Conservation (phyloP, 2,797 vertebrate species). For the Cossypha heuglini region DNA sequence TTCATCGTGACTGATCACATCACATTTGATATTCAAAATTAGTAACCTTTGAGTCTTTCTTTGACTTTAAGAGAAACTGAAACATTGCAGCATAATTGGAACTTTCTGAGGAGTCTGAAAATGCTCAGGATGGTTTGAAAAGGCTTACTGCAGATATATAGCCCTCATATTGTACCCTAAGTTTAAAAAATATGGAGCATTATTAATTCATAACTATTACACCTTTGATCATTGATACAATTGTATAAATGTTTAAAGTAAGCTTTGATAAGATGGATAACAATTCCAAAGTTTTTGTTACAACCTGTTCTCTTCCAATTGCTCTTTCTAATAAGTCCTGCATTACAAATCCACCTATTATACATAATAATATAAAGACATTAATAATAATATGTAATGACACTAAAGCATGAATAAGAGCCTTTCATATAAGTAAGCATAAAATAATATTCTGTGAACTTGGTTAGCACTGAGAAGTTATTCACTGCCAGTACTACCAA, state of each 20-base stretch:
- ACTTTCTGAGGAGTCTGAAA: background rate
- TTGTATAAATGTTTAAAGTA: background rate
- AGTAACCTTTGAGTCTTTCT: background rate
- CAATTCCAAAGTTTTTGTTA: background rate
- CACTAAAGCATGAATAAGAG: background rate
- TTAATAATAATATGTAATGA: background rate
- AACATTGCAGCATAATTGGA: background rate
- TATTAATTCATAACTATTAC: background rate
- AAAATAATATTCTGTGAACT: background rate
- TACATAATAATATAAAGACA: background rate
- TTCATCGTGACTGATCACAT: background rate
- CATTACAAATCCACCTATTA: background rate
- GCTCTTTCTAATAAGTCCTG: background rate
- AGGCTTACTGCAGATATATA: background rate
- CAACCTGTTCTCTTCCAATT: background rate
- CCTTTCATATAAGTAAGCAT: background rate
- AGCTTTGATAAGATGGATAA: background rate
- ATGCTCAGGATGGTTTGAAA: background rate
- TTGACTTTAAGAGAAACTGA: background rate
- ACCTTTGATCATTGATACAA: background rate
- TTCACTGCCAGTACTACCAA: background rate
- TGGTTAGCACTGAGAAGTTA: background rate
- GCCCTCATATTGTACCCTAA: background rate
- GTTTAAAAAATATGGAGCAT: background rate
- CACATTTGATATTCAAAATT: background rate